Evolutionary conservation across 2,888 invertebrate species (phyloP), one percentile per base, ranked within the genome.

Genomic region (Sialis lutaria): DNA sequence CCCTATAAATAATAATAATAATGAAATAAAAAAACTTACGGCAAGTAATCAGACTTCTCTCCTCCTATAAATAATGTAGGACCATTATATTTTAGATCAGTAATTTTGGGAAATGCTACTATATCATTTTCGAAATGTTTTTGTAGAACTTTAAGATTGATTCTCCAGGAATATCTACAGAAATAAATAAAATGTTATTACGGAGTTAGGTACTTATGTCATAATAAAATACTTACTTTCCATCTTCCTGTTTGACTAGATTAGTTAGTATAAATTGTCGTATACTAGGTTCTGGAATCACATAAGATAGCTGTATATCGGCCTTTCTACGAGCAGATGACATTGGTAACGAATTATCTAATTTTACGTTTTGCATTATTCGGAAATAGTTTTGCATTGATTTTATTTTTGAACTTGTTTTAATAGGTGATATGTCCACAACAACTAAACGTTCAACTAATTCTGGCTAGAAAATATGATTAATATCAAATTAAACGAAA

Each of bases 41-140:
- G 73, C 55, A 95, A 74, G 62, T 83, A 91, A 62, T 82, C 77
- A 1, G 93, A 93, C n/a, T 77, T 68, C 9, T 69, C 74, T 46
- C 95, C 95, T 51, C 81, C 87, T 49, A 96, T 67, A 63, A 96
- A 95, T 6, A 90, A 62, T 1, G 85, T 81, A 2, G 85, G 83
- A 4, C 85, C 84, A 50, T 65, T 60, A 56, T 73, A 83, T 51
- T 54, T 59, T 64, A 50, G 49, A 2, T 53, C 55, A 6, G 56
- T 52, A 41, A 65, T 55, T 13, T 70, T 55, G 0, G 86, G 84
- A 64, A 88, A 86, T 30, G 61, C 61, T 4, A 77, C 70, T 45
- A 89, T 74, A 35, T 78, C 67, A 1, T 70, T 61, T 13, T 68
- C 60, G 54, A 87, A 80, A 58, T 81, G 80, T 6, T 74, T 66